Evolutionary conservation across 2,113 vertebrate species (phyloP).

Genomic region (Vombatus ursinus): DNA sequence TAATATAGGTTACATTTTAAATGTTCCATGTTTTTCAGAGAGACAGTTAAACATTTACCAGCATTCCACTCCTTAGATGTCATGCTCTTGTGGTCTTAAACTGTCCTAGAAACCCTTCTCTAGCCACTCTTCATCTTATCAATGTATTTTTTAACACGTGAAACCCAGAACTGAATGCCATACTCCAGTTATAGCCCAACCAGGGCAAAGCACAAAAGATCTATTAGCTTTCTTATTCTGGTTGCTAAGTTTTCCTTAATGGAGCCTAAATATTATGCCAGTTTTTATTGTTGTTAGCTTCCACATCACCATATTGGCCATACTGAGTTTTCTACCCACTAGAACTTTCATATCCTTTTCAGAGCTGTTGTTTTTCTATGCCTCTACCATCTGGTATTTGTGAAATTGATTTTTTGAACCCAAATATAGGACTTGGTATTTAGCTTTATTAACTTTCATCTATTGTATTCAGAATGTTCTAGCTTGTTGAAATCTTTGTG

Average conservation of each 20-base stretch:
- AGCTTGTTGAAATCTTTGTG: background rate
- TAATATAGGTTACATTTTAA: background rate
- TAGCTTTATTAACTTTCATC: background rate
- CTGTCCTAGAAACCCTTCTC: background rate
- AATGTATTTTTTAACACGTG: background rate
- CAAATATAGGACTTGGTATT: background rate
- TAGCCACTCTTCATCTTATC: background rate
- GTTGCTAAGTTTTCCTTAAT: background rate
- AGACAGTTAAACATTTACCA: background rate
- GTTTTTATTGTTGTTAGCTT: background rate
- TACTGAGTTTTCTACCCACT: background rate
- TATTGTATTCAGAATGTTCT: background rate
- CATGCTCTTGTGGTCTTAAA: background rate
- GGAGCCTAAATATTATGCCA: background rate
- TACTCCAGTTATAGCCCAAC: background rate
- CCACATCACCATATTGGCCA: background rate
- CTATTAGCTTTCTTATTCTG: background rate
- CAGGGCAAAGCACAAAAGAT: background rate
- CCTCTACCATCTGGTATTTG: background rate
- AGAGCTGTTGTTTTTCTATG: background rate
- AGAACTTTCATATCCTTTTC: background rate
- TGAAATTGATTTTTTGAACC: background rate
- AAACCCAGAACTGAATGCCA: background rate
- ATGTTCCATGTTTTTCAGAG: background rate
- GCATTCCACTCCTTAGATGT: background rate